These are phyloP conservation scores for Phragmatobia fuliginosa DNA, from an alignment of 2,888 invertebrate genomes.

Conservation along the genomic window DNA sequence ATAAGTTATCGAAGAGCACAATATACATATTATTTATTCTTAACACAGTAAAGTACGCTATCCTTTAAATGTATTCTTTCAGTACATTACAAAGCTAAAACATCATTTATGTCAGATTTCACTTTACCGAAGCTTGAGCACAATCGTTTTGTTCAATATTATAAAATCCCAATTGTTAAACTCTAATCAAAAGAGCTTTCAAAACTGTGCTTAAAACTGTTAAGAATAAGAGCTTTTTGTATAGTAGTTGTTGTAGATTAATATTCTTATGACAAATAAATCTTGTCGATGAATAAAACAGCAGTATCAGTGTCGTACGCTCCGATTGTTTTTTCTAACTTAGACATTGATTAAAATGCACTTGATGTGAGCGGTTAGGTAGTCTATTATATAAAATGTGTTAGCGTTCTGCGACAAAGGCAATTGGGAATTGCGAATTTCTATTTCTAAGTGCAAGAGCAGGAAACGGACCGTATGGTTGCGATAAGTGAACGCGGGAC, in stretches of 20 bases:
- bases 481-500: constrained; percentile 21
- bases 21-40: constrained; percentile 45
- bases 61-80: constrained; percentile 32
- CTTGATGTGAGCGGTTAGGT: constrained; percentile 47
- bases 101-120: constrained; percentile 30
- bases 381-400: constrained; percentile 49
- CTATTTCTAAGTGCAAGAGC: constrained; percentile 15
- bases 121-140: constrained; percentile 48
- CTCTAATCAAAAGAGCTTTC: constrained; percentile 72
- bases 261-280: constrained; percentile 56
- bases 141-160: constrained; percentile 49
- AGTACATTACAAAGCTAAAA: constrained; percentile 31
- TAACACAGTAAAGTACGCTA: constrained; percentile 39
- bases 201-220: constrained; percentile 75
- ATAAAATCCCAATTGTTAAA: constrained; percentile 36
- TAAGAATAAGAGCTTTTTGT: constrained; percentile 81
- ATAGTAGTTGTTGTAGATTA: constrained; percentile 75
- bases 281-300: constrained; percentile 57
- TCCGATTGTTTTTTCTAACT: constrained; percentile 51
- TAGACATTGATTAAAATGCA: constrained; percentile 54
- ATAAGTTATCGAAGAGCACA: constrained; percentile 43
- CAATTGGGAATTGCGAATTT: constrained; percentile 14
- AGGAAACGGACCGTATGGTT: constrained; percentile 32
- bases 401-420: constrained; percentile 47
- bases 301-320: constrained; percentile 54